Conservation (phyloP, 2,113 vertebrate genomes). For the Anthoscopus minutus region DNA sequence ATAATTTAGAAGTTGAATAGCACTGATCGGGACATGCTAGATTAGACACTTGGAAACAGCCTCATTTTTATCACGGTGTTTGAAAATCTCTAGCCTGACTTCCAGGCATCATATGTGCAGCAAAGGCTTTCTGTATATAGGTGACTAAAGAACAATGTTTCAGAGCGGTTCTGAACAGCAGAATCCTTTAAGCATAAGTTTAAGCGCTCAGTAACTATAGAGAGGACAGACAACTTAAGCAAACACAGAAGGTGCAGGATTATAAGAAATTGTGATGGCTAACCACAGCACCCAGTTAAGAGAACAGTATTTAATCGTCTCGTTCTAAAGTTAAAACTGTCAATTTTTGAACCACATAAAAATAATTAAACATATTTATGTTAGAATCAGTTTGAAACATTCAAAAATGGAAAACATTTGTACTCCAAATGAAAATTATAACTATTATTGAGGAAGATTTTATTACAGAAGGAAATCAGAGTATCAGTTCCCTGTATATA, state of each 20-base stretch:
- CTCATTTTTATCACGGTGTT: neutral
- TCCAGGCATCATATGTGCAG: neutral
- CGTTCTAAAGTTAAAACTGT: neutral
- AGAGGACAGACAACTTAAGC: neutral
- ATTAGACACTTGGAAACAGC: neutral
- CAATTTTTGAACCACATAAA: neutral
- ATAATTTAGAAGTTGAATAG: slow-evolving; percentile 2
- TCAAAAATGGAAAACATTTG: neutral
- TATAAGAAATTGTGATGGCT: neutral
- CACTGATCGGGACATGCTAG: neutral
- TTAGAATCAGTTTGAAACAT: neutral
- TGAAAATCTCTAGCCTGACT: neutral
- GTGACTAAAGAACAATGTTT: neutral
- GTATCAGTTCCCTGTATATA: neutral
- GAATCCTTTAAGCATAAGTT: neutral
- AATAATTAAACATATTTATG: neutral
- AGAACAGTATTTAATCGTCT: neutral
- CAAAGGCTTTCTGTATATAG: neutral
- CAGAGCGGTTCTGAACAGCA: neutral
- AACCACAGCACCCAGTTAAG: neutral
- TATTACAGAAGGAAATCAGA: neutral
- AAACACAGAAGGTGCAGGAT: neutral
- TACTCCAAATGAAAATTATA: neutral
- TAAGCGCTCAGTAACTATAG: neutral
- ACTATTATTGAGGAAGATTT: neutral